A percentile compares a stretch with the other conserved stretches of the same genome.
Evolutionary conservation across 2,888 invertebrate species (phyloP).

Genomic region (Anthophora plumipes): DNA sequence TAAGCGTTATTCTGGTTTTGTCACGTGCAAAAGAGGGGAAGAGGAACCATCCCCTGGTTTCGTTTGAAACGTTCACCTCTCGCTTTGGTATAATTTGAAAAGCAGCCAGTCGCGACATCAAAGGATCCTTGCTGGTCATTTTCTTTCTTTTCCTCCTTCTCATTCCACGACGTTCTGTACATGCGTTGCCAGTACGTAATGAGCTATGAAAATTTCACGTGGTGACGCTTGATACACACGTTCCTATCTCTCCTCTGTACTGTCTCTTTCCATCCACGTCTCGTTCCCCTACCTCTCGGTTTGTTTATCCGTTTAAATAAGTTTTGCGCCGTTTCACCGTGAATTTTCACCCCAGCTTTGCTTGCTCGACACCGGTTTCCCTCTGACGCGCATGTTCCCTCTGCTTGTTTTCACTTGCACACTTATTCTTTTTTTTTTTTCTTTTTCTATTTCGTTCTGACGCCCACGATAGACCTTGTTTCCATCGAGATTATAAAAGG

Average conservation of each 20-base stretch:
- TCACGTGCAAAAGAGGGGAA: conserved; percentile 31
- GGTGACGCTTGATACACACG: conserved; percentile 36
- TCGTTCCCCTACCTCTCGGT: neutral
- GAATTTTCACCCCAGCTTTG: conserved; percentile 15
- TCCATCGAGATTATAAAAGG: no score
- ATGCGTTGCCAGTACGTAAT: conserved; percentile 21
- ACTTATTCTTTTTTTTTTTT: neutral
- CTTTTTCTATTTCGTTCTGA: neutral
- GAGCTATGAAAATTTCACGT: conserved; percentile 49
- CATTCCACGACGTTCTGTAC: neutral
- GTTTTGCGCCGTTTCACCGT: conserved; percentile 19
- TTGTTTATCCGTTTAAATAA: conserved; percentile 17
- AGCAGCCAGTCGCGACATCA: conserved; percentile 41
- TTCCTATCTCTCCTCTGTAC: neutral
- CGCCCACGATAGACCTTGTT: no score
- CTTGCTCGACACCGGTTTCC: neutral
- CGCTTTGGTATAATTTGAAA: conserved; percentile 46
- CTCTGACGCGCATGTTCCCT: neutral
- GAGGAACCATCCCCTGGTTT: neutral
- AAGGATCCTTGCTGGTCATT: conserved; percentile 41
- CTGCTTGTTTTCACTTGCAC: neutral
- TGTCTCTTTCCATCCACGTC: neutral
- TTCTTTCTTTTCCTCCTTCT: conserved; percentile 13
- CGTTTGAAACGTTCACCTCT: conserved; percentile 27
- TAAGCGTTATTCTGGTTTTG: conserved; percentile 56